Evolutionary conservation across 2,888 invertebrate genomes (phyloP).

Genomic region (Galerucella calmariensis): DNA sequence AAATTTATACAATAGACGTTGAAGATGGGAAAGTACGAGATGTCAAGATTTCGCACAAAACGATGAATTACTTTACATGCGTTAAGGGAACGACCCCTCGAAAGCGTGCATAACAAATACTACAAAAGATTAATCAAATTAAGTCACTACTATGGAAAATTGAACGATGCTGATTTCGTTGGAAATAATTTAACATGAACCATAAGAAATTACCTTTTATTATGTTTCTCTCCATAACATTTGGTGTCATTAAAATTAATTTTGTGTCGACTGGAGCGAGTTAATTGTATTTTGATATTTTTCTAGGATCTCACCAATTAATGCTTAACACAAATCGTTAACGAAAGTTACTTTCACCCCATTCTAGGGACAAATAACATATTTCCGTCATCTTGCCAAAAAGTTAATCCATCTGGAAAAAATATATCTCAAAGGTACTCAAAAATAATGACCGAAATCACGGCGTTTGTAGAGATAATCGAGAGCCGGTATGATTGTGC

Average conservation of each 20-base stretch:
- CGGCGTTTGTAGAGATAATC: constrained; percentile 52
- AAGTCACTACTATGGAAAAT: not conserved
- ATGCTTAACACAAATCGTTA: constrained; percentile 8
- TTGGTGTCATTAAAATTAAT: not conserved
- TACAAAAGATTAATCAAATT: constrained; percentile 36
- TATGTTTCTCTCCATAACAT: too few relatives aligned
- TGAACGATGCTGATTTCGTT: not conserved
- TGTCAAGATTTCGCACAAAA: constrained; percentile 38
- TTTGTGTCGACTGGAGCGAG: not conserved
- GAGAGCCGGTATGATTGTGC: constrained; percentile 57
- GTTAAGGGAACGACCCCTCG: constrained; percentile 30
- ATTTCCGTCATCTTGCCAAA: constrained; percentile 28
- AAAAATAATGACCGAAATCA: constrained; percentile 49
- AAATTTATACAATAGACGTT: constrained; percentile 45
- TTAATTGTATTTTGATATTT: not conserved
- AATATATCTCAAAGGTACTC: constrained; percentile 38
- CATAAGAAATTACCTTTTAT: too few relatives aligned
- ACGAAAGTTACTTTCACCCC: not conserved
- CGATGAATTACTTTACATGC: constrained; percentile 46
- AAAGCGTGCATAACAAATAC: constrained; percentile 19
- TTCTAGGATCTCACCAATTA: constrained; percentile 5
- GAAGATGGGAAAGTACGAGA: constrained; percentile 36
- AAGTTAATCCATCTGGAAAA: constrained; percentile 41
- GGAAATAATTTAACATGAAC: too few relatives aligned
- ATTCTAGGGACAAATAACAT: constrained; percentile 18